phyloP scores from a whole-genome alignment of 2,113 vertebrate species.

The Nothobranchius kuhntae region DNA sequence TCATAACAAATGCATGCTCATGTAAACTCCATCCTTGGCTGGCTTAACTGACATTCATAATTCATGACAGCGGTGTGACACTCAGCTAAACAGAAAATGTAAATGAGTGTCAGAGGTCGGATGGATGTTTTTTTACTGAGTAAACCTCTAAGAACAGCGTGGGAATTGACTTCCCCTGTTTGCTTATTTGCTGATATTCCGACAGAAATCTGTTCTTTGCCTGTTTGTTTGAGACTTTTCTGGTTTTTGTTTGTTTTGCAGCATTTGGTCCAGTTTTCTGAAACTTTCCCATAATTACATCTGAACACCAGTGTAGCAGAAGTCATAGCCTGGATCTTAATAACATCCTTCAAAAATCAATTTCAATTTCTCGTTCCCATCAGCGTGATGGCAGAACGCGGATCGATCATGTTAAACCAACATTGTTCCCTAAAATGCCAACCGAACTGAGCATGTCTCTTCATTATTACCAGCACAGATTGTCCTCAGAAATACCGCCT shows the following conservation, averaged over 20 bases:
- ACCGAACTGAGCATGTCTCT: constrained; percentile 22
- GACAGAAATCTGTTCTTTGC: background rate
- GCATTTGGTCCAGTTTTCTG: background rate
- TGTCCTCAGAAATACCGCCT: background rate
- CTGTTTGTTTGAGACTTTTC: background rate
- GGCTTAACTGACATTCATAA: constrained; percentile 56
- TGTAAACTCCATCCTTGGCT: constrained; percentile 24
- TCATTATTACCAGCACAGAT: constrained; percentile 3
- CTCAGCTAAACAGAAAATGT: constrained; percentile 41
- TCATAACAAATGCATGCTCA: constrained; percentile 19
- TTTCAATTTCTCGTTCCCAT: constrained; percentile 64
- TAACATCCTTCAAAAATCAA: constrained; percentile 69
- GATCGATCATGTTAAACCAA: constrained; percentile 52
- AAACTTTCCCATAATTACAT: constrained; percentile 49
- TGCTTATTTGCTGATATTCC: background rate
- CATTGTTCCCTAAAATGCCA: constrained; percentile 36
- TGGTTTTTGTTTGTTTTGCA: constrained; percentile 1
- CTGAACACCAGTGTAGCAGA: constrained; percentile 32
- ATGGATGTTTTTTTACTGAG: constrained; percentile 6
- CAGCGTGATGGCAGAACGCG: constrained; percentile 26
- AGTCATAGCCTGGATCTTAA: constrained; percentile 55
- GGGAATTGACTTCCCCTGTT: too few species aligned
- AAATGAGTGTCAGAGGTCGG: constrained; percentile 47
- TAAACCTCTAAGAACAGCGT: background rate
- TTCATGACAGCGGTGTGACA: constrained; percentile 48